Evolutionary conservation across 2,113 vertebrate species (phyloP).

Genomic region (Sciurus niger): DNA sequence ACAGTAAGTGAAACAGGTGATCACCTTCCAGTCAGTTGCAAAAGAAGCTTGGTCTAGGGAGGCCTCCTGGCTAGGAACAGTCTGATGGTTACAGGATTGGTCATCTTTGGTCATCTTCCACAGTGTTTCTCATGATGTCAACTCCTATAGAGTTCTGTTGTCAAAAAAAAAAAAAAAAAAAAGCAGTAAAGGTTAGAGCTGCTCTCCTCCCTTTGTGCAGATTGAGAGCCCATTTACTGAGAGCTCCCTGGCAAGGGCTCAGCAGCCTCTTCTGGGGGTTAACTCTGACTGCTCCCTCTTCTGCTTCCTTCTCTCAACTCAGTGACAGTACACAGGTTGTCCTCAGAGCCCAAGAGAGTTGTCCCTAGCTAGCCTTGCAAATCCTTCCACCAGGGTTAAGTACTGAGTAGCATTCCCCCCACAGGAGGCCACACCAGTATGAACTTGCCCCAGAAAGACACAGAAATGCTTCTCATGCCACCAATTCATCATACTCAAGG

Average conservation of each 20-base stretch:
- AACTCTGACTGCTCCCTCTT: rapidly evolving
- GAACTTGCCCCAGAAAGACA: neutral
- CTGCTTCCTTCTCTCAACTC: neutral
- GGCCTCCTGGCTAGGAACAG: neutral
- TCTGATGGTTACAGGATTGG: too few relatives aligned
- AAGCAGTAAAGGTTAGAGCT: too few relatives aligned
- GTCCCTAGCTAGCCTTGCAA: neutral
- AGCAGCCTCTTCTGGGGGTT: rapidly evolving
- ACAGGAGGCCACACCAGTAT: neutral
- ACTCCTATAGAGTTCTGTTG: neutral
- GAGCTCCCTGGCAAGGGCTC: neutral
- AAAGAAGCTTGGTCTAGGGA: neutral
- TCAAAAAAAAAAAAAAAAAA: neutral
- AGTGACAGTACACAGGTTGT: neutral
- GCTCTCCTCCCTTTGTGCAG: neutral
- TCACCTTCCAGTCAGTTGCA: too few relatives aligned
- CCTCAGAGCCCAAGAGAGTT: neutral
- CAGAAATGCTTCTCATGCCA: neutral
- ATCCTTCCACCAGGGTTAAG: neutral
- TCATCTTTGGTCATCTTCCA: neutral
- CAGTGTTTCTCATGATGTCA: neutral
- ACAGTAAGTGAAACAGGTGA: neutral
- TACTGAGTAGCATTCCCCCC: neutral
- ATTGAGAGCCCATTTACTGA: neutral
- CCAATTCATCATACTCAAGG: neutral